Conservation (phyloP, 2,113 vertebrate species). For the Mastomys natalensis region DNA sequence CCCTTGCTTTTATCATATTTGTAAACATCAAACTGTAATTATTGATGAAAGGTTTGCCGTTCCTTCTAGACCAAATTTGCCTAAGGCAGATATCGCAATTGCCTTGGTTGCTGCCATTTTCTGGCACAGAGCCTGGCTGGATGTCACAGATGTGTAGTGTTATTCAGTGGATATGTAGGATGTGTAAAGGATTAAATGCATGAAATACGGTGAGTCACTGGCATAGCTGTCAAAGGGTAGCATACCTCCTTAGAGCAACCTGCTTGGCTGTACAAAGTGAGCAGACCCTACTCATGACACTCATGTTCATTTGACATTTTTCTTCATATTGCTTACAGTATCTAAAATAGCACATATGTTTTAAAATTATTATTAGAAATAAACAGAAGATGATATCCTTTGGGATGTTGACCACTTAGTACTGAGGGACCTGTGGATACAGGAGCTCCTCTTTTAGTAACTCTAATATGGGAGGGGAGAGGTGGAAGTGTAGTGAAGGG, state of each 20-base stretch:
- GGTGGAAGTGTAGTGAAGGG: background rate
- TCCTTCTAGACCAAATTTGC: background rate
- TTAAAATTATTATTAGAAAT: background rate
- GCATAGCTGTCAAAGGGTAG: background rate
- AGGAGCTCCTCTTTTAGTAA: background rate
- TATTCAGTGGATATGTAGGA: background rate
- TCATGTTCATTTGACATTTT: background rate
- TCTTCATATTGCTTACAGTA: background rate
- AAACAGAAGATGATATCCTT: background rate
- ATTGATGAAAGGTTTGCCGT: background rate
- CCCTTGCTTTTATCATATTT: constrained; percentile 5
- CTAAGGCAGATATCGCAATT: background rate
- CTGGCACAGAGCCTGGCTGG: background rate
- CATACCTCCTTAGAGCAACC: background rate
- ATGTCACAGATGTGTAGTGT: background rate
- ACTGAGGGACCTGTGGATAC: background rate
- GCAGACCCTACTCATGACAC: background rate
- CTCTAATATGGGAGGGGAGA: accelerated
- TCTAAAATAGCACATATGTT: background rate
- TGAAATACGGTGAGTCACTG: background rate
- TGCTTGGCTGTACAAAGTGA: background rate
- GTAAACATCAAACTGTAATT: constrained; percentile 25
- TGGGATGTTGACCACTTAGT: background rate
- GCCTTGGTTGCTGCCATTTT: constrained; percentile 41
- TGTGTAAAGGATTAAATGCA: constrained; percentile 29